Conservation (phyloP, 2,113 vertebrate genomes). For the Solenodon paradoxus region DNA sequence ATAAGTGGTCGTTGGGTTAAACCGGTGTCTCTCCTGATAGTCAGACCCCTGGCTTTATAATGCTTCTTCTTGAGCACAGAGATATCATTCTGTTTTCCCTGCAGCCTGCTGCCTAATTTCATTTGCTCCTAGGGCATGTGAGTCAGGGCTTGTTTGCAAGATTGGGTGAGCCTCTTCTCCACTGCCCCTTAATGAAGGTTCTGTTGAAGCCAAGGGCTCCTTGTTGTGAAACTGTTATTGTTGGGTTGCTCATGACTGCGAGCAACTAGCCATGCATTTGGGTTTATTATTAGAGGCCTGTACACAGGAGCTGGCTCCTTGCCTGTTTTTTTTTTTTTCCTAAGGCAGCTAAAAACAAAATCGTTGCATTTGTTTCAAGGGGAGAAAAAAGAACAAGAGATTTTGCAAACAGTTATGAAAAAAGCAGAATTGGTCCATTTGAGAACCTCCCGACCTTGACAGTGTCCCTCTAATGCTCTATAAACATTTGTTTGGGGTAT, state of each 20-base stretch:
- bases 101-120: not conserved
- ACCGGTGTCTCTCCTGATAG: not conserved
- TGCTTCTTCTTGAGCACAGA: not conserved
- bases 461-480: slow-evolving; percentile 79
- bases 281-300: slow-evolving; percentile 58
- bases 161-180: not conserved
- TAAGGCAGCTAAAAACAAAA: slow-evolving; percentile 64
- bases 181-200: slow-evolving; percentile 39
- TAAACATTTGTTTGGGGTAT: slow-evolving; percentile 82
- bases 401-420: slow-evolving; percentile 74
- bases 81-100: not conserved
- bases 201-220: not conserved
- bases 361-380: slow-evolving; percentile 69
- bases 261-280: not conserved
- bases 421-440: slow-evolving; percentile 74
- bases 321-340: slow-evolving; percentile 27
- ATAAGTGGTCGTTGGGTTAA: too few species aligned
- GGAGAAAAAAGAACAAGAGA: slow-evolving; percentile 65
- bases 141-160: slow-evolving; percentile 38
- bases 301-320: slow-evolving; percentile 38
- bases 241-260: not conserved
- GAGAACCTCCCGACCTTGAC: slow-evolving; percentile 79
- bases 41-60: not conserved
- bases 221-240: not conserved
- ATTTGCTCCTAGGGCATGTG: not conserved